Evolutionary conservation across 2,888 invertebrate genomes (phyloP), one percentile per base, ranked within the genome.

Genomic region (Orthosia incerta): DNA sequence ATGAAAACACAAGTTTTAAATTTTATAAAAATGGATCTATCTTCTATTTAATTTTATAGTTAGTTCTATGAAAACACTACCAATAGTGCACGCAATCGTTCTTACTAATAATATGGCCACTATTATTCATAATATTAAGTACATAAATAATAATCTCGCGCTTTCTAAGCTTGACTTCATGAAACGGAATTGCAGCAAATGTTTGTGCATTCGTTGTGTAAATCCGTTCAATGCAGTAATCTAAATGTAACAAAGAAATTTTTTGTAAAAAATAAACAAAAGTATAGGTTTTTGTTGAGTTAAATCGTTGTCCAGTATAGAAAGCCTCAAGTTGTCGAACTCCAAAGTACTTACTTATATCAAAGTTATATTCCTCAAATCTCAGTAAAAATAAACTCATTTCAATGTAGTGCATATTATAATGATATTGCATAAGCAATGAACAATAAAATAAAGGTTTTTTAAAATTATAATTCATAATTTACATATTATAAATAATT

Each of bases 281-380:
- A 39, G 11, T 31, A 39, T 1, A 61, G 15, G 18, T 18, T 60
- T 71, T 59, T 51, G 15, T 67, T 51, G n/a, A 39, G 31, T 68
- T 23, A 31, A 46, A 68, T 59, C 46, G 23, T 59, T 53, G 48
- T 74, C 20, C 39, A 39, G 48, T 20, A 18, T 15, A 55, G 20
- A 53, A 76, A 60, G n/a, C 26, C n/a, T n/a, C n/a, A n/a, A n/a
- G n/a, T 45, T 46, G 18, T 26, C 45, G 53, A 69, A 60, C 50
- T 57, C n/a, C 23, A 45, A 26, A 45, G 51, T 67, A 31, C 31
- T 26, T 67, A 3, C 26, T 31, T 31, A 48, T 57, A 15, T 45
- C 20, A 76, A 60, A 55, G 53, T 60, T n/a, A 61, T 75, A 50
- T 76, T 75, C 75, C 75, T 75, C 75, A 75, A 75, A 70, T 75